Base-by-base conservation (phyloP, 2,113 vertebrate species). In the Dicrurus megarhynchus region DNA sequence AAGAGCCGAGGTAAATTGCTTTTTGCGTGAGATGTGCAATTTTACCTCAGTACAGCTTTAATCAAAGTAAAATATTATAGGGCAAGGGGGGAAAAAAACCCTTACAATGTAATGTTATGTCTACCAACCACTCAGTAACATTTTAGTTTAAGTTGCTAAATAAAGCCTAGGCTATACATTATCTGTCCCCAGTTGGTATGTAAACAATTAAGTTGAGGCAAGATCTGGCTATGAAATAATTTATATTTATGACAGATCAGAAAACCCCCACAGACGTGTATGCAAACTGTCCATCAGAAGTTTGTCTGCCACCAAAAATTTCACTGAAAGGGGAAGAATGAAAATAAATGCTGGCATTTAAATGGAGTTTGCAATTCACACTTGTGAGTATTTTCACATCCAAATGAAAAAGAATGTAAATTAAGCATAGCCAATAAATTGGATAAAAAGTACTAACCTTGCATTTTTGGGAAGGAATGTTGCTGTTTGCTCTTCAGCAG, bases 1-100 rank as follows among this genome's bases (percentile, higher is more conserved):
- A 96, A 94, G 83, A 94, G 95, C 90, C 77, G 86, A 97, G 89
- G 94, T 97, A 97, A 97, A 97, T 97, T 97, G 94, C 80, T 87
- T 97, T 97, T 95, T 55, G 30, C 0, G 0, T 50, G 39, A 92
- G 93, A 94, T 93, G 77, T 89, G 86, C 90, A 93, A 87, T 96
- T 97, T 95, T 95, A 90, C 91, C 84, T 95, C 73, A 90, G 87
- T 88, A 96, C 84, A 96, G 84, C 70, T 97, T 98, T 97, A 97
- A 97, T 98, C 96, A 98, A 94, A 96, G 81, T 93, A 97, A 96
- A 97, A 93, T 95, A 97, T 93, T 93, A 84, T 10, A 76, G 14
- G 13, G 79, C 61, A 91, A 81, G 39, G 30, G 9, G 1, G 21
- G 55, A 71, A 57, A 87, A 73, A 30, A 5, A 0, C 6, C 9